A percentile compares a stretch with the other conserved stretches of the same genome.
phyloP scores from a whole-genome alignment of 2,113 vertebrate species.

The Choloepus hoffmanni region DNA sequence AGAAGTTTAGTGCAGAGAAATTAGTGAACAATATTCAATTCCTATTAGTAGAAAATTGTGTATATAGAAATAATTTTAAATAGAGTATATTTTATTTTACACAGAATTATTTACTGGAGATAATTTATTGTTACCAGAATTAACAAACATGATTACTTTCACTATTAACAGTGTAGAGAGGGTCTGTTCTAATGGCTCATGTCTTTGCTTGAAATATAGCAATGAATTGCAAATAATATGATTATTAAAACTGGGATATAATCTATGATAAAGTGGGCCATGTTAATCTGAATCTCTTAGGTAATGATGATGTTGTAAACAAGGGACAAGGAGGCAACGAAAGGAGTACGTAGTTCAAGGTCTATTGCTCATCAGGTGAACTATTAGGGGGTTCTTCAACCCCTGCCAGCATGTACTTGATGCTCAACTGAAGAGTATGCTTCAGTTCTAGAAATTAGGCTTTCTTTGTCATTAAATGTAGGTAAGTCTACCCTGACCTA shows the following conservation, averaged over 20 bases:
- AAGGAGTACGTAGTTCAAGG: not conserved
- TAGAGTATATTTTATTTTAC: not conserved
- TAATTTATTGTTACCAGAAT: not conserved
- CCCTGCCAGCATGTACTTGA: too few relatives aligned
- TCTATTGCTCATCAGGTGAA: not conserved
- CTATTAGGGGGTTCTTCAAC: not conserved
- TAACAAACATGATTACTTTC: not conserved
- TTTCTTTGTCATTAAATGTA: not conserved
- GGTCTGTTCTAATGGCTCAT: not conserved
- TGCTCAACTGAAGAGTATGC: not conserved
- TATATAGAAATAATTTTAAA: not conserved
- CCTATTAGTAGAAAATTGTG: not conserved
- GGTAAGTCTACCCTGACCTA: slow-evolving; percentile 51
- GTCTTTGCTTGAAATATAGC: not conserved
- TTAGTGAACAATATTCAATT: not conserved
- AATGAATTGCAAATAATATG: not conserved
- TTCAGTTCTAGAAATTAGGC: not conserved
- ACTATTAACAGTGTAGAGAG: not conserved
- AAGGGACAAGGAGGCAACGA: not conserved
- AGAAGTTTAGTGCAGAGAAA: not conserved
- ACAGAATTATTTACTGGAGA: not conserved
- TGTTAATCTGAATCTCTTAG: not conserved
- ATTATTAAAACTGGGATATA: not conserved
- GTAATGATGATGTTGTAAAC: not conserved
- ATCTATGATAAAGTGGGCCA: not conserved